A percentile compares a stretch with the other conserved stretches of the same genome.
These are phyloP conservation scores for Paguma larvata DNA, from an alignment of 2,797 vertebrate species.

Conservation along the genomic window DNA sequence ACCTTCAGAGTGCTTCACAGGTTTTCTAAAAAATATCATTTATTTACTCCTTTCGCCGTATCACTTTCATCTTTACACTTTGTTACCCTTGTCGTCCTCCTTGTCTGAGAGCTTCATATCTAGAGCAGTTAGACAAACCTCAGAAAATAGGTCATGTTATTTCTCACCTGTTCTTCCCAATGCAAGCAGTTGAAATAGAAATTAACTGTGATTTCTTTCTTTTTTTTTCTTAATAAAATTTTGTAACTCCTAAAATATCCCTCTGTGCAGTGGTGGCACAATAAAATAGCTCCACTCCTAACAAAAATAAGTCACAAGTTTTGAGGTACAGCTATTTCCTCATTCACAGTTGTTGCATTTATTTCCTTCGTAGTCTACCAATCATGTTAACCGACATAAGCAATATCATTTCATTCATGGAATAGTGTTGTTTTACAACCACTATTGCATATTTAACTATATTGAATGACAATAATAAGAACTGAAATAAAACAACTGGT, in stretches of 20 bases:
- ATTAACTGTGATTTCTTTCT: not conserved
- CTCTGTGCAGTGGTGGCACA: not conserved
- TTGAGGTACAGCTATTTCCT: not conserved
- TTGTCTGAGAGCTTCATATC: not conserved
- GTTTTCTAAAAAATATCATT: not conserved
- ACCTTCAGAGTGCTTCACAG: not conserved
- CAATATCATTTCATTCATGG: not conserved
- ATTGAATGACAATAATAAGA: not conserved
- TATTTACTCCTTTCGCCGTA: not conserved
- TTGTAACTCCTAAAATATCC: not conserved
- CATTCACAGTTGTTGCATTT: not conserved
- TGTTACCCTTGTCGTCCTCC: not conserved
- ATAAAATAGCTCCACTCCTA: not conserved
- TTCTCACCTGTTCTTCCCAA: not conserved
- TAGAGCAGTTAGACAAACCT: not conserved
- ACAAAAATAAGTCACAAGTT: not conserved
- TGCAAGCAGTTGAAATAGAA: not conserved
- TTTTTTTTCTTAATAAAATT: not conserved
- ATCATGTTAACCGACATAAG: not conserved
- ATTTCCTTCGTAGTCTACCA: not conserved
- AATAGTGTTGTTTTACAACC: not conserved
- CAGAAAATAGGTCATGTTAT: not conserved
- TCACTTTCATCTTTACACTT: not conserved
- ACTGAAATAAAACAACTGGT: not conserved
- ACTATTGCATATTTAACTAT: not conserved